Evolutionary conservation across 2,888 invertebrate species (phyloP).

Genomic region (Balanococcus diminutus): DNA sequence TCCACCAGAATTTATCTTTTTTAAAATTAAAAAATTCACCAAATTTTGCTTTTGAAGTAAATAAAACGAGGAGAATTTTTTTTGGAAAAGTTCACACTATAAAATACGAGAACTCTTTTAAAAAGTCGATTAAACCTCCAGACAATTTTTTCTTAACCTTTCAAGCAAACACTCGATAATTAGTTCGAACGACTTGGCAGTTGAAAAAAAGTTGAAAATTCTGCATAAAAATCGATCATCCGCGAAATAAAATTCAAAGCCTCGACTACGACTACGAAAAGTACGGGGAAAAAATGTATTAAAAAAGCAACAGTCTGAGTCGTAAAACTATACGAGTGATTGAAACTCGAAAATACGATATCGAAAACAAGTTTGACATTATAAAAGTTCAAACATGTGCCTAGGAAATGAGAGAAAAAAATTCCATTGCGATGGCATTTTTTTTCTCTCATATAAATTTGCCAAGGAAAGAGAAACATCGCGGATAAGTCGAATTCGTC

Average conservation of each 20-base stretch:
- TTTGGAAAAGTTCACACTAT: too few species aligned
- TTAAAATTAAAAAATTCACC: too few species aligned
- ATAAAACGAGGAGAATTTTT: too few species aligned
- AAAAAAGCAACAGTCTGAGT: not conserved
- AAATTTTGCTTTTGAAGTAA: too few species aligned
- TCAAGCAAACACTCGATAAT: not conserved
- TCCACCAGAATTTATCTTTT: too few species aligned
- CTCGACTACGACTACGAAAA: too few species aligned
- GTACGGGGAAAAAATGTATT: not conserved
- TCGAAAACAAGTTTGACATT: not conserved
- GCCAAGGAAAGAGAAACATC: not conserved
- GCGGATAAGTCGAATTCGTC: too few species aligned
- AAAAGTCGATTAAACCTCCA: too few species aligned
- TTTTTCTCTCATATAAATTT: not conserved
- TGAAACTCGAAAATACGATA: not conserved
- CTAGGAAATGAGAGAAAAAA: not conserved
- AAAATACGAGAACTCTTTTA: too few species aligned
- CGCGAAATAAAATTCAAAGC: not conserved
- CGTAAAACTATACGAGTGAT: not conserved
- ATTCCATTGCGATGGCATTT: not conserved
- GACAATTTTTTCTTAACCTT: too few species aligned
- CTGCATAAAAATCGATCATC: not conserved
- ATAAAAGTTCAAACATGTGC: not conserved
- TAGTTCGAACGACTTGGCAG: not conserved
- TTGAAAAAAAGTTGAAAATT: not conserved